These are phyloP conservation scores for Harpagus bidentatus DNA, from an alignment of 2,113 vertebrate species.

Conservation along the genomic window DNA sequence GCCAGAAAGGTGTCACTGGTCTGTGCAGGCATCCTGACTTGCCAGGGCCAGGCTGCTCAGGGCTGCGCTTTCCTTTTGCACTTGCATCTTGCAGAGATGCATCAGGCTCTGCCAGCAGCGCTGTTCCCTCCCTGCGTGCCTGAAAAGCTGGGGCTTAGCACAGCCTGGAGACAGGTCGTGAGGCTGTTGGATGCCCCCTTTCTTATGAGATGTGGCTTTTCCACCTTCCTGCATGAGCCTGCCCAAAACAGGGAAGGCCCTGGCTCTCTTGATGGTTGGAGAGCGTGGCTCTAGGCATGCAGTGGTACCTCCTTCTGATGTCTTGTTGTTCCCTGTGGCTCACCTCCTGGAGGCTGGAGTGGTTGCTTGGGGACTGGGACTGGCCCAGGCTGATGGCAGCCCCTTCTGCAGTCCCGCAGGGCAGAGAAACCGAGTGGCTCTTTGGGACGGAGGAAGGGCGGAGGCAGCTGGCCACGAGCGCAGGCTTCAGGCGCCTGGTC, in stretches of 20 bases:
- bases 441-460: slow-evolving; percentile 89
- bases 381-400: not conserved
- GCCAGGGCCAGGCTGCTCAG: not conserved
- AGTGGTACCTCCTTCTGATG: not conserved
- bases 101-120: accelerated
- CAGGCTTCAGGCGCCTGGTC: slow-evolving; percentile 85
- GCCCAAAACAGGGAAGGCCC: not conserved
- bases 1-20: accelerated
- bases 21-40: not conserved
- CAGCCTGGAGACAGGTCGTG: not conserved
- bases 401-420: slow-evolving; percentile 85
- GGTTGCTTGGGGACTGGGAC: accelerated
- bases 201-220: not conserved
- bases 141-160: not conserved
- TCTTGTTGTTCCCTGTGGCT: not conserved
- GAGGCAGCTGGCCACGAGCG: slow-evolving; percentile 84
- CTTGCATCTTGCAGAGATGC: accelerated
- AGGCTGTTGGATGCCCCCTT: not conserved
- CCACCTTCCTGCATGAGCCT: not conserved
- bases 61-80: not conserved
- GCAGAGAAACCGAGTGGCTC: slow-evolving; percentile 92
- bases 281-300: accelerated
- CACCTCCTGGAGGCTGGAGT: not conserved
- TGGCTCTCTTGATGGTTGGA: not conserved
- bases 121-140: accelerated